Evolutionary conservation across 2,113 vertebrate species (phyloP), one percentile per base, ranked within the genome.

Genomic region (Megaceryle maxima): DNA sequence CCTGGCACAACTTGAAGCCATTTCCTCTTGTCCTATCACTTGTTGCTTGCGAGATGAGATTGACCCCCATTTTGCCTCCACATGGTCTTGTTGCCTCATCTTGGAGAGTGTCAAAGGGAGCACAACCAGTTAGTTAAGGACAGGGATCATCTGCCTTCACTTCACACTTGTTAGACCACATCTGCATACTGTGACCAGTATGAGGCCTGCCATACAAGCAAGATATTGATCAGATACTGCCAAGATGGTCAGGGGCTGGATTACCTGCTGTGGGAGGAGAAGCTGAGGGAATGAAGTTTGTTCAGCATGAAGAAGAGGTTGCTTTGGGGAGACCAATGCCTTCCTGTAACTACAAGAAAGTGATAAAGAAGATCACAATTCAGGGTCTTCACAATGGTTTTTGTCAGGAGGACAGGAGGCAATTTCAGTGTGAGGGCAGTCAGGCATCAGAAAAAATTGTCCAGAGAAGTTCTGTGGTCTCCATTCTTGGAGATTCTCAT

Each of bases 371-470:
- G 1, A 3, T 14, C 31, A 20, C 0, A 1, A 83, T 5, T 25
- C 22, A 72, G 31, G 11, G 1, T 53, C 4, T 82, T 75, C 1
- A 1, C 2, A 15, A 19, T 8, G 12, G 2, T 24, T 0, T 8
- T 13, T 24, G 14, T 8, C 16, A 66, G 55, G 2, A 70, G 20
- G 2, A 24, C 17, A 41, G 44, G 10, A 41, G 24, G 22, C 0
- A 16, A 31, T 46, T 41, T 86, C 60, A 44, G 8, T 2, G 1
- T 39, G 11, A 78, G 11, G 16, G 18, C 6, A 74, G 4, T 44
- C n/a, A 64, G 37, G 4, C 20, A 13, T 25, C 2, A 1, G 11
- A 59, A 44, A 20, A 64, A 7, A 43, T 15, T 29, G 9, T 31
- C 14, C 29, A 76, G 35, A 62, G 51, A n/a, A 16, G 1, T 3